Base-by-base conservation (phyloP, 2,113 vertebrate species). In the Carettochelys insculpta region DNA sequence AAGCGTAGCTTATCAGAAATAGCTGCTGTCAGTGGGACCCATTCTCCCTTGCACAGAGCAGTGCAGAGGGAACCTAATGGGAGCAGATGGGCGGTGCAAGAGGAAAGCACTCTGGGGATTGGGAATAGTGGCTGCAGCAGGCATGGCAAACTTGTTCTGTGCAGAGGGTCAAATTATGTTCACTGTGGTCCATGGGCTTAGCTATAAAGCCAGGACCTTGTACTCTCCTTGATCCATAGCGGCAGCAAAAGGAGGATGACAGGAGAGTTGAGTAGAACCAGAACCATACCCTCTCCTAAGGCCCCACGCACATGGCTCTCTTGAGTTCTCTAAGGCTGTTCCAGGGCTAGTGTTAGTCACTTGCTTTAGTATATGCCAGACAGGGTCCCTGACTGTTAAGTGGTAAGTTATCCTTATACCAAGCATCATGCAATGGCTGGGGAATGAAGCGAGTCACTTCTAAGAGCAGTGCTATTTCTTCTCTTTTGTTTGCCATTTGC, bases 1-100 rank as follows among this genome's bases (percentile, higher is more conserved):
- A 94, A 91, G 47, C 31, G 25, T 88, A 95, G 94, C 94, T 24
- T 10, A 79, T 90, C 90, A 94, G 92, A 82, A 94, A 79, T 38
- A 11, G 80, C 88, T 90, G 90, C 93, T 92, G 86, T 31, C 8
- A 1, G 82, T 89, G 93, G 92, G 82, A 13, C 5, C 9, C 24
- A 61, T 27, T 25, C 83, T 73, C 90, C 83, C 0, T 14, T 2
- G 24, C 0, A 38, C 84, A 11, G 85, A 77, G 87, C 22, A 48
- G 75, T 41, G 77, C 84, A 43, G 77, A 0, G 52, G 87, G 90
- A 77, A 94, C 56, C 52, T 0, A 0, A 80, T 3, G 2, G 68
- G 82, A 96, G 94, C 95, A 94, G 92, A 97, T 88, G 56, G 48
- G 47, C 22, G 17, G 13, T 83, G 58, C 45, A 34, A 43, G 85